Conservation (phyloP, 2,888 invertebrate species). For the Exephanes ischioxanthus region DNA sequence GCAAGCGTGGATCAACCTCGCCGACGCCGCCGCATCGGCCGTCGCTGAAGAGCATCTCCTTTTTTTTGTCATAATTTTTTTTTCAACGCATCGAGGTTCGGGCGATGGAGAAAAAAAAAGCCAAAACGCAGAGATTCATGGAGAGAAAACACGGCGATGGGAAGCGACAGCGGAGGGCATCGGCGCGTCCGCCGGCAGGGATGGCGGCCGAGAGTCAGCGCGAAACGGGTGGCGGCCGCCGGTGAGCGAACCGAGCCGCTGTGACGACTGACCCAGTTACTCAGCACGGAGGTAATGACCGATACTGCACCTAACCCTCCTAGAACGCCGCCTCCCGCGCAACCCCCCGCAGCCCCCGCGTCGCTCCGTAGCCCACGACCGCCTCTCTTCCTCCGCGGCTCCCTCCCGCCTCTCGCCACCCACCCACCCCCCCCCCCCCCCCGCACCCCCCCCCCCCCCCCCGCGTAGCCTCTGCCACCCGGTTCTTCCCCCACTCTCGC, state of each 20-base stretch:
- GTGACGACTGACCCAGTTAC: conserved; percentile 85
- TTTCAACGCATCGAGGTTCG: too few species aligned
- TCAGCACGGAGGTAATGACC: conserved; percentile 84
- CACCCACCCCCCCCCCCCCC: neutral
- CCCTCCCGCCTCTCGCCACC: conserved; percentile 26
- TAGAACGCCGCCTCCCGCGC: conserved; percentile 70
- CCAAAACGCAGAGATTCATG: too few species aligned
- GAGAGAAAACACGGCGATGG: neutral
- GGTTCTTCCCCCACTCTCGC: conserved; percentile 20
- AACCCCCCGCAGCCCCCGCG: conserved; percentile 36
- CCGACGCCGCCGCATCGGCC: neutral
- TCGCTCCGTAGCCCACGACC: conserved; percentile 62
- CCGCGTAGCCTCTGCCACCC: conserved; percentile 18
- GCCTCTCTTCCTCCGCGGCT: conserved; percentile 49
- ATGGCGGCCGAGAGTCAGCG: conserved; percentile 46
- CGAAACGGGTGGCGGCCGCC: conserved; percentile 67
- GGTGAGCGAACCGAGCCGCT: conserved; percentile 81
- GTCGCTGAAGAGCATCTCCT: too few species aligned
- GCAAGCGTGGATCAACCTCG: conserved; percentile 28
- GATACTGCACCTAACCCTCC: conserved; percentile 84
- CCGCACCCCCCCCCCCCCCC: neutral
- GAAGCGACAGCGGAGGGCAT: conserved; percentile 30
- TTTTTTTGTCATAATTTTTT: too few species aligned
- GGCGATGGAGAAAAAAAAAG: too few species aligned
- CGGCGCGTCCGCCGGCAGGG: conserved; percentile 59